phyloP scores from a whole-genome alignment of 2,113 vertebrate genomes.

The Rhinoptilus africanus region DNA sequence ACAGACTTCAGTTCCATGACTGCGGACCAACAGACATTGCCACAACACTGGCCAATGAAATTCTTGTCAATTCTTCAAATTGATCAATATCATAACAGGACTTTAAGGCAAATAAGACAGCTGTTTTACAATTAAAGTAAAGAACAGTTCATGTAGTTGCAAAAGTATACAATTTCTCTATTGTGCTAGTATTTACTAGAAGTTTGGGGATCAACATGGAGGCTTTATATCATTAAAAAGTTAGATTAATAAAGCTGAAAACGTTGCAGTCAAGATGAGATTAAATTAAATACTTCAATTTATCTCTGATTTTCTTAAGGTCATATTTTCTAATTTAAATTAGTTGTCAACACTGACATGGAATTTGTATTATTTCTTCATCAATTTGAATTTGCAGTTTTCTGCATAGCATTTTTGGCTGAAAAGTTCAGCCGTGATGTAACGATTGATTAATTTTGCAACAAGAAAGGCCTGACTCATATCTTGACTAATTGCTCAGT shows the following conservation, averaged over 20 bases:
- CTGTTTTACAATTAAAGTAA: background rate
- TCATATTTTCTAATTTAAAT: constrained; percentile 9
- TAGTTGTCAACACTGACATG: background rate
- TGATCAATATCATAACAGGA: background rate
- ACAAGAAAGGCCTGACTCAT: background rate
- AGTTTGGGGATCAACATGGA: background rate
- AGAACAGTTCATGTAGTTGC: background rate
- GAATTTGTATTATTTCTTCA: background rate
- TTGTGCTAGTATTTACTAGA: background rate
- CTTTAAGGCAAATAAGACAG: background rate
- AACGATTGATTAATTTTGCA: background rate
- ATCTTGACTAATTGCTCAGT: background rate
- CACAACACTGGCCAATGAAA: background rate
- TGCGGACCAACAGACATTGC: background rate
- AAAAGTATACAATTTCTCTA: background rate
- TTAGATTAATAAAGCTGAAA: background rate
- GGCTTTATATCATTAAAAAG: background rate
- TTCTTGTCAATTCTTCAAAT: background rate
- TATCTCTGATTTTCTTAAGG: constrained; percentile 12
- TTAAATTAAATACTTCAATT: background rate
- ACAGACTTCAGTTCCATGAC: background rate
- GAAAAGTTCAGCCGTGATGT: background rate
- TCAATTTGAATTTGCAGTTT: background rate
- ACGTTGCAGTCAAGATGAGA: background rate
- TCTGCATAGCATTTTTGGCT: background rate